Percentiles rank a stretch among this genome's conserved stretches.
These are phyloP conservation scores for Prenolepis imparis DNA, from an alignment of 2,888 invertebrate genomes.

Conservation along the genomic window DNA sequence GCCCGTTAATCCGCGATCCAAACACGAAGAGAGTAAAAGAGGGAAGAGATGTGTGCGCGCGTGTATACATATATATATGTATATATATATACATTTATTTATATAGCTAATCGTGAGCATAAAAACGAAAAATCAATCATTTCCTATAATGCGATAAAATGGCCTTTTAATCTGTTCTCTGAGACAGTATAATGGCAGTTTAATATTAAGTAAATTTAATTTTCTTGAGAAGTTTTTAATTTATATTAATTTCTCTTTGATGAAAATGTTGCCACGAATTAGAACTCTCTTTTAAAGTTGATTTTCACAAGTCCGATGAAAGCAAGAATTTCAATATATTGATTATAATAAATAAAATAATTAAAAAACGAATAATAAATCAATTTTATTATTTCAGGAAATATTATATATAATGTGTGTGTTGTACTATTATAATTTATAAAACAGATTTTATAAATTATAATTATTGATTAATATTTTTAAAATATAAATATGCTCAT, in stretches of 20 bases:
- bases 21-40: neutral
- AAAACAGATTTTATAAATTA: no score
- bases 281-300: neutral
- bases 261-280: neutral
- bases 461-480: neutral
- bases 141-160: neutral
- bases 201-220: neutral
- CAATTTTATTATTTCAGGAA: no score
- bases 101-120: neutral
- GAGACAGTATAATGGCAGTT: neutral
- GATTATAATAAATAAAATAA: neutral
- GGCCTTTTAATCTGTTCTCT: neutral
- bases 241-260: neutral
- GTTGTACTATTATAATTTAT: no score
- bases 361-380: no score
- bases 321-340: neutral
- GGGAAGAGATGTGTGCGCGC: neutral
- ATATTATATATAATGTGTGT: no score
- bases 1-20: neutral
- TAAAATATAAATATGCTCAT: conserved; percentile 1
- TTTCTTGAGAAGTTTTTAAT: neutral
- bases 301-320: neutral
- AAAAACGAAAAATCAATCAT: conserved; percentile 41
- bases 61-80: neutral
- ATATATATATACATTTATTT: neutral